These are phyloP conservation scores for Danio aesculapii DNA, from an alignment of 2,797 vertebrate species.

Conservation along the genomic window DNA sequence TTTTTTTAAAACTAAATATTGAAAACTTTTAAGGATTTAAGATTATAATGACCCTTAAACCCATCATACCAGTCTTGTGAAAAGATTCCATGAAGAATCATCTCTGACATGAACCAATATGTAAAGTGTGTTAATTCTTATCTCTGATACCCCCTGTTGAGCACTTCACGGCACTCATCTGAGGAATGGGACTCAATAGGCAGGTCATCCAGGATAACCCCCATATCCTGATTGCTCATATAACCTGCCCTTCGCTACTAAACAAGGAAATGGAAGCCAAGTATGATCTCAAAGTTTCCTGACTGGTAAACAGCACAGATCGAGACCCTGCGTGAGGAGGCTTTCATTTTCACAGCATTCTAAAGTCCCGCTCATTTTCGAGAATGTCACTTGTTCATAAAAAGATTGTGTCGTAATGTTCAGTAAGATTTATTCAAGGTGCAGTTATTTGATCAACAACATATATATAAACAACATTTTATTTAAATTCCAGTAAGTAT, in stretches of 20 bases:
- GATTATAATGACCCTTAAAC: too few species aligned
- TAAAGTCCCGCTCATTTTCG: neutral
- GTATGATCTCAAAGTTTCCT: slow-evolving; percentile 64
- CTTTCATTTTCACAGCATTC: neutral
- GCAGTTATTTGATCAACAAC: too few species aligned
- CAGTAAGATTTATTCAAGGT: too few species aligned
- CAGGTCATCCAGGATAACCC: slow-evolving; percentile 85
- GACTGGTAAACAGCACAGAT: slow-evolving; percentile 36
- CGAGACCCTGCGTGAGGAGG: neutral
- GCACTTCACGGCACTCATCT: slow-evolving; percentile 64
- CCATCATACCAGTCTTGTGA: too few species aligned
- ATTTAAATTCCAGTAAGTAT: too few species aligned
- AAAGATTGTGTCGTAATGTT: too few species aligned
- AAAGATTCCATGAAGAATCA: neutral
- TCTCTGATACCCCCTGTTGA: slow-evolving; percentile 29
- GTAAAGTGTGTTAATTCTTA: slow-evolving; percentile 10
- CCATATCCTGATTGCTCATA: slow-evolving; percentile 85
- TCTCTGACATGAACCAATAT: neutral
- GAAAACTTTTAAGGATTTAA: too few species aligned
- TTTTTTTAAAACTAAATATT: too few species aligned
- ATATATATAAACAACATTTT: too few species aligned
- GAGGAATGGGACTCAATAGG: slow-evolving; percentile 73
- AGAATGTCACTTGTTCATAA: neutral
- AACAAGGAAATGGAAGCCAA: slow-evolving; percentile 69
- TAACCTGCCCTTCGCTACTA: slow-evolving; percentile 74